phyloP scores from a whole-genome alignment of 1,140 invertebrate genomes.

The Steinernema khuongi region DNA sequence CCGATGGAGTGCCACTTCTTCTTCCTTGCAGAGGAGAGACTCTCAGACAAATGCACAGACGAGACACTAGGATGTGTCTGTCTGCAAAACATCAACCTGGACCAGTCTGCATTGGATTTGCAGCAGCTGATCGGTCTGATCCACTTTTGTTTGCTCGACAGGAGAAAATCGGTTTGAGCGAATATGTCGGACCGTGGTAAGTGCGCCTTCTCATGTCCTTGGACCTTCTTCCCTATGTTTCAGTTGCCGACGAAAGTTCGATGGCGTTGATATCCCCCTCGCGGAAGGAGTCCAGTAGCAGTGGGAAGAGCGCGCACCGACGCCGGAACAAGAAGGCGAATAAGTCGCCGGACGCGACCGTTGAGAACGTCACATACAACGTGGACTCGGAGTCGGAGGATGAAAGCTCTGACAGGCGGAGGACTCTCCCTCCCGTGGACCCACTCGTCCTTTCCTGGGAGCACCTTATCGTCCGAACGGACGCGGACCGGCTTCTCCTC shows the following conservation, averaged over 20 bases:
- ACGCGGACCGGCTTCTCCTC: not conserved
- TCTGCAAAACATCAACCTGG: too few species aligned
- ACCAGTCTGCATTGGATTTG: too few species aligned
- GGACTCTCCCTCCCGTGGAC: not conserved
- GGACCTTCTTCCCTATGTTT: not conserved
- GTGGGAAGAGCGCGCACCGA: not conserved
- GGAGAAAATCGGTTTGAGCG: not conserved
- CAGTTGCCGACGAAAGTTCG: not conserved
- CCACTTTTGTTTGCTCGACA: not conserved
- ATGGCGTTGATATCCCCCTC: not conserved
- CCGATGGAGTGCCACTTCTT: not conserved
- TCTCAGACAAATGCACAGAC: too few species aligned
- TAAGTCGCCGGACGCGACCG: not conserved
- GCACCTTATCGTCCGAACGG: not conserved
- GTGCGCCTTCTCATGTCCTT: not conserved
- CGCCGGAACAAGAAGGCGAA: not conserved
- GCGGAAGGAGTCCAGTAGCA: not conserved
- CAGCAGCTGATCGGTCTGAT: not conserved
- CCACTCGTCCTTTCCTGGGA: conserved; percentile 3
- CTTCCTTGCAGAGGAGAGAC: not conserved
- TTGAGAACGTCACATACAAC: not conserved
- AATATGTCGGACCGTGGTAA: not conserved
- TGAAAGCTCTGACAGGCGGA: not conserved
- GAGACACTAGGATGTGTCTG: too few species aligned
- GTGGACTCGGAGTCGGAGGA: not conserved